phyloP scores from a whole-genome alignment of 2,888 invertebrate species.

The Eupithecia abbreviata region DNA sequence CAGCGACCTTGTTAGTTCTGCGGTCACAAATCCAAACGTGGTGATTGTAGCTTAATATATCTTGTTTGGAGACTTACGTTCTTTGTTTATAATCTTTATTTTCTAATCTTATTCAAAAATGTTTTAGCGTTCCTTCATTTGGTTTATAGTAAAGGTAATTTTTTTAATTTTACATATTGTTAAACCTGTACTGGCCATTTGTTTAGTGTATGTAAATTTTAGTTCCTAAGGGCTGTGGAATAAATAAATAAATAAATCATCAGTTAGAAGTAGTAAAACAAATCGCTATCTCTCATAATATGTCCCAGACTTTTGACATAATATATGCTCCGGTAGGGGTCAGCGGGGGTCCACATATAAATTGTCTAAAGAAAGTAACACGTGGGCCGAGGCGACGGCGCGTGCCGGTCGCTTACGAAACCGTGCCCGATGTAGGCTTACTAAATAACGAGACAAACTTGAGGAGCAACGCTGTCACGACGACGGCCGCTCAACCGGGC shows the following conservation, averaged over 20 bases:
- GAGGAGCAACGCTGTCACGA: neutral
- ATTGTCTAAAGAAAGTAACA: constrained; percentile 71
- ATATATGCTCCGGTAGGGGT: constrained; percentile 48
- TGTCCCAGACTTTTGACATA: constrained; percentile 6
- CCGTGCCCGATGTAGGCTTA: constrained; percentile 13
- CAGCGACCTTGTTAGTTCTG: no score
- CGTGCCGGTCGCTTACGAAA: constrained; percentile 64
- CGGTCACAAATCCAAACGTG: no score
- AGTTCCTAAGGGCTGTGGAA: no score
- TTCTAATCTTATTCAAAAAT: no score
- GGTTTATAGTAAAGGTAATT: no score
- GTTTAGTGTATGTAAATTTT: no score
- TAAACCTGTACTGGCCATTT: no score
- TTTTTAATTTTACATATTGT: no score
- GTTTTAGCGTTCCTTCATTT: no score
- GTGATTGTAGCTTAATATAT: no score
- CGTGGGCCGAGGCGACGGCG: constrained; percentile 64
- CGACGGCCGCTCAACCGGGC: neutral
- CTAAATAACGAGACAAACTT: neutral
- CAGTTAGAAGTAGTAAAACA: neutral
- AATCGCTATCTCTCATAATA: constrained; percentile 13
- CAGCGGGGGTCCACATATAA: constrained; percentile 61
- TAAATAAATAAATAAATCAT: neutral
- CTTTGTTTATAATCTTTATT: no score
- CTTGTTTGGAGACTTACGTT: no score